Evolutionary conservation across 2,797 vertebrate species (phyloP), one percentile per base, ranked within the genome.

Genomic region (Gallirallus australis): DNA sequence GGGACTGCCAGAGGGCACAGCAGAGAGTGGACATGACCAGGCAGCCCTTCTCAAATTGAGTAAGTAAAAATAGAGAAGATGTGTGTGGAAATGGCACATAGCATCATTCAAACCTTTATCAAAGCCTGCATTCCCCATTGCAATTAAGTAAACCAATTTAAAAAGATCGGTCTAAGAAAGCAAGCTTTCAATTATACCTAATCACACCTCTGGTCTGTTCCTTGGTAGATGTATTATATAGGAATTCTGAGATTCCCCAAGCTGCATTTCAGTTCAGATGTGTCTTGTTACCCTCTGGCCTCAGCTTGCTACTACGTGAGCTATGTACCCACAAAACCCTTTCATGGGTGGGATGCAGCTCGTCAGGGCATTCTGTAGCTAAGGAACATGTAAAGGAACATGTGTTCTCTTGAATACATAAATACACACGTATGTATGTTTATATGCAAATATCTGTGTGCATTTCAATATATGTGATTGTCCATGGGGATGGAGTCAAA

Each of bases 131-230:
- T 3, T 15, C 4, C 10, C 15, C 24, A 39, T 6, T 89, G 56
- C n/a, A 80, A 53, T 56, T 56, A 70, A 79, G 65, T 63, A 76
- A 35, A 82, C 4, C 5, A 16, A 18, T 23, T 52, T 1, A 21
- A 72, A 84, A 59, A 69, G 4, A 31, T 37, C 31, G 8, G 9
- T 59, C 39, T 73, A 56, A 63, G 0, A 6, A 80, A 80, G 47
- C 30, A 89, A 82, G 35, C 9, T 85, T 45, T 73, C 8, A 2
- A 39, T 92, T 92, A 93, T 93, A 79, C 27, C 19, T 72, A 66
- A 63, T 84, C 52, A 82, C 40, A 54, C n/a, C 16, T 78, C 30
- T 65, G 42, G 9, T 72, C 39, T 93, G 45, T 39, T 84, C 7
- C 57, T 86, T 79, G 37, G 16, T 56, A 76, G 57, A 28, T 52